phyloP scores from a whole-genome alignment of 2,797 vertebrate species.

The Myotis daubentonii region DNA sequence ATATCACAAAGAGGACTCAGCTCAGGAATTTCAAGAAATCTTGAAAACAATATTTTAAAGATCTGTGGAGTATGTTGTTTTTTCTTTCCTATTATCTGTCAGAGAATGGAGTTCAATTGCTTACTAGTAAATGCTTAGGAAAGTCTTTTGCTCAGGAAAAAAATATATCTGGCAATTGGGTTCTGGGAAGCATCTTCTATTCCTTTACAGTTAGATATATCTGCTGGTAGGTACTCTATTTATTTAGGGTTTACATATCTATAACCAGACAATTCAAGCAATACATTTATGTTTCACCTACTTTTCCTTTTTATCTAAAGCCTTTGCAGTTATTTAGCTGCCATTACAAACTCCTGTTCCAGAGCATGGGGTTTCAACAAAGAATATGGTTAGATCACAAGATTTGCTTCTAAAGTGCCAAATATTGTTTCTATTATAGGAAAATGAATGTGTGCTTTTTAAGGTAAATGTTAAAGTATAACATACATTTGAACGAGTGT shows the following conservation, averaged over 20 bases:
- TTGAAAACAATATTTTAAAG: conserved; percentile 58
- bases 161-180: background rate
- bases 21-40: conserved; percentile 67
- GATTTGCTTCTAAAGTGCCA: background rate
- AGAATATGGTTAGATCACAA: background rate
- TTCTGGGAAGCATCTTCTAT: background rate
- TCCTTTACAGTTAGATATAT: background rate
- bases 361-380: background rate
- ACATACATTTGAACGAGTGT: background rate
- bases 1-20: conserved; percentile 76
- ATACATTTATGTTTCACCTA: conserved; percentile 32
- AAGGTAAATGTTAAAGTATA: conserved; percentile 3
- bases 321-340: background rate
- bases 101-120: conserved; percentile 20
- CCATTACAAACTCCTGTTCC: background rate
- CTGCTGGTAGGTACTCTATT: background rate
- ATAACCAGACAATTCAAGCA: background rate
- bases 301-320: conserved; percentile 27
- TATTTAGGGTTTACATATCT: background rate
- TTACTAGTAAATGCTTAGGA: conserved; percentile 7
- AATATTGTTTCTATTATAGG: conserved; percentile 16
- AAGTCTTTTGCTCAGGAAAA: background rate
- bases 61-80: background rate
- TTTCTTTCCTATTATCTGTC: background rate
- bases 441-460: background rate